These are phyloP conservation scores for Adelognathus sp. DNA, from an alignment of 2,888 invertebrate genomes.

Conservation along the genomic window DNA sequence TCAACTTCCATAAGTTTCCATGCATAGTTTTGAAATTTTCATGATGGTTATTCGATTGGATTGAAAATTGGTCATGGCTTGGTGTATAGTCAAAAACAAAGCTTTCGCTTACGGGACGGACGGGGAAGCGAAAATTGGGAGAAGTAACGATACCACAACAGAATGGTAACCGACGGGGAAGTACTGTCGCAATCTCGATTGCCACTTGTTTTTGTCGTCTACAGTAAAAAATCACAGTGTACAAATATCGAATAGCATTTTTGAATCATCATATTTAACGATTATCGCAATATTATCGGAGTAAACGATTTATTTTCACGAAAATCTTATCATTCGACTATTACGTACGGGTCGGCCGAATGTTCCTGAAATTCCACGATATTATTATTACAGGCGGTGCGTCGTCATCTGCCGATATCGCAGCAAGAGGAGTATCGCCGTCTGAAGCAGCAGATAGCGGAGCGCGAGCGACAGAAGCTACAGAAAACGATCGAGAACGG, in stretches of 20 bases:
- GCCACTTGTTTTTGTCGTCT: neutral
- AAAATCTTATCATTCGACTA: neutral
- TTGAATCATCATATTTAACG: neutral
- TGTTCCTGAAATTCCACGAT: slow-evolving; percentile 44
- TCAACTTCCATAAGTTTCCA: too few relatives aligned
- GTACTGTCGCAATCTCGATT: too few relatives aligned
- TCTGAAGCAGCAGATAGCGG: slow-evolving; percentile 77
- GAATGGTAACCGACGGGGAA: too few relatives aligned
- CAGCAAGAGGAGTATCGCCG: slow-evolving; percentile 80
- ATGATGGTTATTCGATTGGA: too few relatives aligned
- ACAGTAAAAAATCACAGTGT: neutral
- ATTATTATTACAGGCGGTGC: slow-evolving; percentile 77
- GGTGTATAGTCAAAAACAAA: too few relatives aligned
- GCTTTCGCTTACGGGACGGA: too few relatives aligned
- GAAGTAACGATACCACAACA: too few relatives aligned
- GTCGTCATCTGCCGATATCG: slow-evolving; percentile 78
- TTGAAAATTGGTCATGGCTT: too few relatives aligned
- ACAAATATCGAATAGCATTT: neutral
- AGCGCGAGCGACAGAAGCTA: slow-evolving; percentile 73
- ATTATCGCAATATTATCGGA: neutral
- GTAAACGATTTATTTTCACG: neutral
- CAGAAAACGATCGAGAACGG: slow-evolving; percentile 62
- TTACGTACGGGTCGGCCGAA: neutral
- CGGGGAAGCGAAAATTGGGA: too few relatives aligned
- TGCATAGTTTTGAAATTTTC: too few relatives aligned